A percentile compares a stretch with the other conserved stretches of the same genome.
Evolutionary conservation across 2,797 vertebrate genomes (phyloP).

Genomic region (Aselliscus stoliczkanus): DNA sequence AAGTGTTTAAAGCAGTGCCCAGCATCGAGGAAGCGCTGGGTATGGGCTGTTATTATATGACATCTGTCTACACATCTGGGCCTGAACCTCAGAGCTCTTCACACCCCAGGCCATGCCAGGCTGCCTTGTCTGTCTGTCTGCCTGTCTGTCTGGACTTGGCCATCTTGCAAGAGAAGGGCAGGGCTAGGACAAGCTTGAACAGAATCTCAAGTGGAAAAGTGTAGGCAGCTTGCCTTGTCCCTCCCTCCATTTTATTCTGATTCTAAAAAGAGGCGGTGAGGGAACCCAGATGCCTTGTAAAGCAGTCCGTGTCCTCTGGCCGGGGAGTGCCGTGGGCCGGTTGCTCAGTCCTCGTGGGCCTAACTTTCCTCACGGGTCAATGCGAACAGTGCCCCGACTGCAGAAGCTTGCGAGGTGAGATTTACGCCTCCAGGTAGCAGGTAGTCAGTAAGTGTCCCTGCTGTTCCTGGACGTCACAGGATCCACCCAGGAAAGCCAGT

Average conservation of each 20-base stretch:
- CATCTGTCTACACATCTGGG: fast-evolving
- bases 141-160: too few relatives aligned
- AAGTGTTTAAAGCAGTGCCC: not conserved
- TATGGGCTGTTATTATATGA: too few relatives aligned
- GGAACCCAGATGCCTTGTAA: not conserved
- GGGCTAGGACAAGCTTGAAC: not conserved
- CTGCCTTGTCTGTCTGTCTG: not conserved
- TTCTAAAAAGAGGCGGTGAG: not conserved
- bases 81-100: not conserved
- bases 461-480: not conserved
- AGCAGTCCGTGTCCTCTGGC: not conserved
- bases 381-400: fast-evolving
- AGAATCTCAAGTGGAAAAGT: not conserved
- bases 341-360: not conserved
- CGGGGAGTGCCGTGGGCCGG: not conserved
- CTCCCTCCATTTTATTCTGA: not conserved
- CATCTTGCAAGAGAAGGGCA: not conserved
- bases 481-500: not conserved
- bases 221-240: too few relatives aligned
- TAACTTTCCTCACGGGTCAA: not conserved
- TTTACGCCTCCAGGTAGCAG: not conserved
- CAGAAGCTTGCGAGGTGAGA: not conserved
- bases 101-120: not conserved
- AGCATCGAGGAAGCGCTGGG: not conserved
- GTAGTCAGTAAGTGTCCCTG: not conserved